These are phyloP conservation scores for Calephelis nemesis DNA, from an alignment of 1,140 invertebrate genomes.

Conservation along the genomic window DNA sequence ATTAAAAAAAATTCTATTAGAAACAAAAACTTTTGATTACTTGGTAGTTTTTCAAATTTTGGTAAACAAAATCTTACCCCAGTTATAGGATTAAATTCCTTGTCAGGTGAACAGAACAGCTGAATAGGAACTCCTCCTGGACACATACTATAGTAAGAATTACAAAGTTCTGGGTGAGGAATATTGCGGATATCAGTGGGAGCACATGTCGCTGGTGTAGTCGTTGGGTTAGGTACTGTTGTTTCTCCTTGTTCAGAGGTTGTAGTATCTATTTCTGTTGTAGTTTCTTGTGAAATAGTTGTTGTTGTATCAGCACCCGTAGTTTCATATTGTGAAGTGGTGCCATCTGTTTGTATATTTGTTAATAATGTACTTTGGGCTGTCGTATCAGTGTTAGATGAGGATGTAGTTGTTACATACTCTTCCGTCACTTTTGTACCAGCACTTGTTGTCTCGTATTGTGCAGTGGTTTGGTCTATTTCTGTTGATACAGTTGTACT, in stretches of 20 bases:
- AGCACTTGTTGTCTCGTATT: no score
- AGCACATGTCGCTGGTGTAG: constrained; percentile 31
- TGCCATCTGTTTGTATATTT: not conserved
- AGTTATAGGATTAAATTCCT: constrained; percentile 36
- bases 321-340: not conserved
- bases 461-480: no score
- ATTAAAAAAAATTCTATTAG: no score
- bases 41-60: no score
- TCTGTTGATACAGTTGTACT: no score
- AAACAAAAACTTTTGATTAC: not conserved
- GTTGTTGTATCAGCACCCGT: constrained; percentile 1
- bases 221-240: constrained; percentile 18
- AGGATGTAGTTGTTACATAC: not conserved
- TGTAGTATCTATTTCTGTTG: no score
- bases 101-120: constrained; percentile 35
- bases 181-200: constrained; percentile 37
- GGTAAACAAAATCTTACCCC: constrained; percentile 32
- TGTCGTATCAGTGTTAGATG: not conserved
- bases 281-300: not conserved
- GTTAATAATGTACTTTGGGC: not conserved
- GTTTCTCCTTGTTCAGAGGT: not conserved
- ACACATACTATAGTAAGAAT: constrained; percentile 42
- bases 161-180: constrained; percentile 40
- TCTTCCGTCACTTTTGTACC: no score
- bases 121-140: constrained; percentile 32